These are phyloP conservation scores for Piliocolobus tephrosceles DNA, from an alignment of 2,113 vertebrate species.

Conservation along the genomic window DNA sequence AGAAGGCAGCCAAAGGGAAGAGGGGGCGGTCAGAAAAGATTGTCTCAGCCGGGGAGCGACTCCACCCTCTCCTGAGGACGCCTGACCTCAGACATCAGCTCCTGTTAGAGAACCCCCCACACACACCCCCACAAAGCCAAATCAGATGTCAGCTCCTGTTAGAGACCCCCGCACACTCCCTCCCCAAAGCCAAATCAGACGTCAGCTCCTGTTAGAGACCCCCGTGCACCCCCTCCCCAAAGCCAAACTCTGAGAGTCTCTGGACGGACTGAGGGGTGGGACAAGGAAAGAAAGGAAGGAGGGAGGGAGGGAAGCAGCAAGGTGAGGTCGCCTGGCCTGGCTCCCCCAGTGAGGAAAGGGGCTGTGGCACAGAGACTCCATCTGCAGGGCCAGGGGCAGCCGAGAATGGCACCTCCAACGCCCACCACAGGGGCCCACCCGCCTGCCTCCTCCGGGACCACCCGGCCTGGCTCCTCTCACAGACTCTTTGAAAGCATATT, in stretches of 20 bases:
- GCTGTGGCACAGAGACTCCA: not conserved
- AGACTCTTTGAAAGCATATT: slow-evolving; percentile 29
- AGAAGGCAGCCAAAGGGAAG: not conserved
- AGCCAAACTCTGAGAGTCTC: not conserved
- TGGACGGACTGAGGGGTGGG: not conserved
- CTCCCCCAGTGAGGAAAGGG: not conserved
- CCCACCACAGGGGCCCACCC: not conserved
- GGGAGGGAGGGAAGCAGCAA: not conserved
- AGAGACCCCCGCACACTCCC: rapidly evolving
- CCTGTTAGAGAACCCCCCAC: rapidly evolving
- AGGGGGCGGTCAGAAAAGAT: not conserved
- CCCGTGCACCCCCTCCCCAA: not conserved
- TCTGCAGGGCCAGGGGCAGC: not conserved
- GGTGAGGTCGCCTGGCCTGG: not conserved
- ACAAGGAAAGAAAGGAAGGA: not conserved
- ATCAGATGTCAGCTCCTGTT: not conserved
- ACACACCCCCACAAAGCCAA: too few relatives aligned
- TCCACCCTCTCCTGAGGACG: not conserved
- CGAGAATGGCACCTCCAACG: not conserved
- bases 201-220: not conserved
- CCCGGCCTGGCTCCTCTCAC: not conserved
- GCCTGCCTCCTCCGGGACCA: too few relatives aligned
- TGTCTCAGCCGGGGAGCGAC: not conserved
- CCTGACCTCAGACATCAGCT: not conserved
- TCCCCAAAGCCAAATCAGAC: not conserved